phyloP scores from a whole-genome alignment of 2,888 invertebrate species.

The Agrochola macilenta region DNA sequence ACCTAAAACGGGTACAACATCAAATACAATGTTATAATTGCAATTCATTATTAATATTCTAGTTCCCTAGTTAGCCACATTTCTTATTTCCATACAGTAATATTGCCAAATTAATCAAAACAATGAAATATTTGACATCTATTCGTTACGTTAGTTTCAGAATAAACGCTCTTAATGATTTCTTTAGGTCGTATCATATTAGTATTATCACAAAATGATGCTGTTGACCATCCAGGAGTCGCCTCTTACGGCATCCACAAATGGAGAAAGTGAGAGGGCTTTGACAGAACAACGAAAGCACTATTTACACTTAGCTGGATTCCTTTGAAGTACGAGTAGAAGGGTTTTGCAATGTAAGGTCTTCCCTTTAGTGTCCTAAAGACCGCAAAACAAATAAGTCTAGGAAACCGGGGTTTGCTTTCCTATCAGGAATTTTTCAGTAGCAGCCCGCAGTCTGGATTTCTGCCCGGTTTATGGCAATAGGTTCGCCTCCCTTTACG shows the following conservation, averaged over 20 bases:
- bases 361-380: neutral
- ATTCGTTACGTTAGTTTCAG: too few relatives aligned
- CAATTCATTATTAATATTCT: too few relatives aligned
- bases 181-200: neutral
- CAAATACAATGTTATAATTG: too few relatives aligned
- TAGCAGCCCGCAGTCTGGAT: too few relatives aligned
- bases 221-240: neutral
- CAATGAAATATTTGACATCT: too few relatives aligned
- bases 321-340: neutral
- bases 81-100: too few relatives aligned
- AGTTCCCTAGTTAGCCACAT: too few relatives aligned
- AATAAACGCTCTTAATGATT: too few relatives aligned
- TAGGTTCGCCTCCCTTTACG: neutral
- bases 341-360: neutral
- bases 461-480: neutral
- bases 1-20: too few relatives aligned
- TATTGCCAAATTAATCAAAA: too few relatives aligned
- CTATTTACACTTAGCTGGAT: neutral
- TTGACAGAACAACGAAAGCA: neutral
- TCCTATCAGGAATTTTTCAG: too few relatives aligned
- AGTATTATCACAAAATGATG: too few relatives aligned
- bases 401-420: neutral
- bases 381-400: neutral
- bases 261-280: neutral
- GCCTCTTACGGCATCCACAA: neutral